phyloP scores from a whole-genome alignment of 2,113 vertebrate species.

The Tricholaema leucomelas region DNA sequence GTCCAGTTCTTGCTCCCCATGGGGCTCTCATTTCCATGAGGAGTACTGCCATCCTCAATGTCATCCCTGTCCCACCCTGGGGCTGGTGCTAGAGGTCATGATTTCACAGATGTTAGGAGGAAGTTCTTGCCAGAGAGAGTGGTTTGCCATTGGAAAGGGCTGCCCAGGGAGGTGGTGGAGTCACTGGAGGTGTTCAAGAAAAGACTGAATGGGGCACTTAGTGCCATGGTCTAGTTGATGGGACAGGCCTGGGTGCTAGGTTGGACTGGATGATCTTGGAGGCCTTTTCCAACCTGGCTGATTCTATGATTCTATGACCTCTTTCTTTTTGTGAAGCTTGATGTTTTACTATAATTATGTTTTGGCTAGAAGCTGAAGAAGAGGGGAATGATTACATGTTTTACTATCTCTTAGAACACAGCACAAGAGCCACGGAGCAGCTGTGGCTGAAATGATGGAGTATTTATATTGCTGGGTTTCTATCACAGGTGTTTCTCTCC shows the following conservation, averaged over 20 bases:
- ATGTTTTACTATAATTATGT: slow-evolving; percentile 7
- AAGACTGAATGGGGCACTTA: too few species aligned
- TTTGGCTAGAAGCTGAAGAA: slow-evolving; percentile 53
- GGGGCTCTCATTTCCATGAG: fast-evolving
- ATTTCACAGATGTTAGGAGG: too few species aligned
- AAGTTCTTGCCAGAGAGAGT: too few species aligned
- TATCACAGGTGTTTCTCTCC: slow-evolving; percentile 22
- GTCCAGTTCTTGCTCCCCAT: not conserved
- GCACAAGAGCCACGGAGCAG: slow-evolving; percentile 23
- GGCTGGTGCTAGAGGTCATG: not conserved
- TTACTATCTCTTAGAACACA: slow-evolving; percentile 35
- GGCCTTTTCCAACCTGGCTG: too few species aligned
- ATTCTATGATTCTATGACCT: too few species aligned
- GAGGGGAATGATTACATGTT: slow-evolving; percentile 6
- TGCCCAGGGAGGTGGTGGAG: too few species aligned
- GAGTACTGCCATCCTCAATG: fast-evolving
- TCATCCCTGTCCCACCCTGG: too few species aligned
- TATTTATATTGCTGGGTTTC: slow-evolving; percentile 19
- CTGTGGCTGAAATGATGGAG: slow-evolving; percentile 48
- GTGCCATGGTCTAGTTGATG: too few species aligned
- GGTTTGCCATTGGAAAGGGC: too few species aligned
- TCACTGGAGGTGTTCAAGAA: too few species aligned
- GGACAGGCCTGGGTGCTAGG: too few species aligned
- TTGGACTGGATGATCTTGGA: too few species aligned
- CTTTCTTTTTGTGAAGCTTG: not conserved